Percentiles rank a stretch among this genome's conserved stretches.
These are phyloP conservation scores for Periphyllus acericola DNA, from an alignment of 2,888 invertebrate genomes.

Conservation along the genomic window DNA sequence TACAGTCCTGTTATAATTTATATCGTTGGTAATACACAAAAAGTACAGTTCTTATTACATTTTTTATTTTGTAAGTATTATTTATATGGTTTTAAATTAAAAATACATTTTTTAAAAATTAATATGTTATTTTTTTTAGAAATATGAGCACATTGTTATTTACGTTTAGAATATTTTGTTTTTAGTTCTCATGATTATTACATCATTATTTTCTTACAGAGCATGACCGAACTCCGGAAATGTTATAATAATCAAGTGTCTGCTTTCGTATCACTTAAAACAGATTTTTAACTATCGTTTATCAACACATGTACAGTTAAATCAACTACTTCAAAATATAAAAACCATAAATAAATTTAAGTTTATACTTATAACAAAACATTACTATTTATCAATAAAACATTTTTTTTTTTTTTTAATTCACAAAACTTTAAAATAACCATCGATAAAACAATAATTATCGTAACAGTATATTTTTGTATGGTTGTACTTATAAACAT, in stretches of 20 bases:
- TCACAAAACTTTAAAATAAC: neutral
- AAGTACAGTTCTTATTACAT: neutral
- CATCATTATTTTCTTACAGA: conserved; percentile 1
- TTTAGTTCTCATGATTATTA: conserved; percentile 28
- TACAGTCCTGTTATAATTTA: neutral
- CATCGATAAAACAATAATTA: conserved; percentile 8
- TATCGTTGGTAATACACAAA: neutral
- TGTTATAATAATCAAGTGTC: conserved; percentile 19
- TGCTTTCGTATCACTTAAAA: conserved; percentile 14
- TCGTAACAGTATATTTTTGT: neutral
- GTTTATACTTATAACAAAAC: neutral
- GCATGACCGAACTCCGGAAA: conserved; percentile 48
- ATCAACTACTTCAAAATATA: neutral
- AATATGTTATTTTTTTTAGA: neutral
- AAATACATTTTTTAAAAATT: neutral
- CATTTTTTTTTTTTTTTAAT: too few species aligned
- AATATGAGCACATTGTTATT: conserved; percentile 3
- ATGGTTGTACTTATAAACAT: neutral
- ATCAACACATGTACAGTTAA: neutral
- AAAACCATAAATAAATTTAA: conserved; percentile 6
- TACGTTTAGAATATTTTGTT: conserved; percentile 25
- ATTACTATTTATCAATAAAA: neutral
- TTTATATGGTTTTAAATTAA: neutral
- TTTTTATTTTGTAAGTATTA: neutral
- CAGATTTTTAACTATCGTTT: conserved; percentile 27